These are phyloP conservation scores for Cheilosia variabilis DNA, from an alignment of 2,888 invertebrate genomes.

Conservation along the genomic window DNA sequence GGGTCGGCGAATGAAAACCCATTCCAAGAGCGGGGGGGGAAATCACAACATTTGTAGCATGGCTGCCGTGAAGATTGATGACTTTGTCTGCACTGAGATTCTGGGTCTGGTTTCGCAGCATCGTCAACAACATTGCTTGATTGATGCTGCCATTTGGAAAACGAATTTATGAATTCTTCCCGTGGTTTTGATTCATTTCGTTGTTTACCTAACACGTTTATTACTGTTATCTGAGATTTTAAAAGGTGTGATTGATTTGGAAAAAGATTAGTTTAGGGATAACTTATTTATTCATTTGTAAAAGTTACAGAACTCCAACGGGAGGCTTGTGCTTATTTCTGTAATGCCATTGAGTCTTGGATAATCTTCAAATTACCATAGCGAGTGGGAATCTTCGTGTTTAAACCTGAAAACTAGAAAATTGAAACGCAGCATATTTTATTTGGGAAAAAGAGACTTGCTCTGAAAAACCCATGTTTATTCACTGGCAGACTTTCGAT, in stretches of 20 bases:
- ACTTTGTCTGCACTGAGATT: constrained; percentile 68
- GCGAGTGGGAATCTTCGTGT: background rate
- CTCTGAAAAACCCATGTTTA: too few species aligned
- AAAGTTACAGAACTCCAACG: background rate
- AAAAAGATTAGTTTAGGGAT: constrained; percentile 6
- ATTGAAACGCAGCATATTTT: too few species aligned
- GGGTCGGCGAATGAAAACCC: constrained; percentile 6
- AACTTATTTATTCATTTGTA: constrained; percentile 1
- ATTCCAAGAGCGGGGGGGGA: background rate
- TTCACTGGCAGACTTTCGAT: too few species aligned
- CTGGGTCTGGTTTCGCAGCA: constrained; percentile 59
- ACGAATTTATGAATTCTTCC: constrained; percentile 57
- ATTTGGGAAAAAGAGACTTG: too few species aligned
- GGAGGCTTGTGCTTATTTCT: background rate
- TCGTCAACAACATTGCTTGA: constrained; percentile 70
- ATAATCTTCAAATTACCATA: background rate
- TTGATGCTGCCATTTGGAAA: constrained; percentile 70
- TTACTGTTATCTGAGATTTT: constrained; percentile 31
- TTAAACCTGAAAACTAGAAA: too few species aligned
- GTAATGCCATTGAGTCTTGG: background rate
- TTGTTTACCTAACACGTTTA: constrained; percentile 53
- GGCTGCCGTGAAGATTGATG: constrained; percentile 67
- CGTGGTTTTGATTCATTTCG: constrained; percentile 55
- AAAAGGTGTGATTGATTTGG: constrained; percentile 56
- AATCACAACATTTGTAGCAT: constrained; percentile 44